Conservation (phyloP, 2,797 vertebrate species). For the Podargus strigoides region DNA sequence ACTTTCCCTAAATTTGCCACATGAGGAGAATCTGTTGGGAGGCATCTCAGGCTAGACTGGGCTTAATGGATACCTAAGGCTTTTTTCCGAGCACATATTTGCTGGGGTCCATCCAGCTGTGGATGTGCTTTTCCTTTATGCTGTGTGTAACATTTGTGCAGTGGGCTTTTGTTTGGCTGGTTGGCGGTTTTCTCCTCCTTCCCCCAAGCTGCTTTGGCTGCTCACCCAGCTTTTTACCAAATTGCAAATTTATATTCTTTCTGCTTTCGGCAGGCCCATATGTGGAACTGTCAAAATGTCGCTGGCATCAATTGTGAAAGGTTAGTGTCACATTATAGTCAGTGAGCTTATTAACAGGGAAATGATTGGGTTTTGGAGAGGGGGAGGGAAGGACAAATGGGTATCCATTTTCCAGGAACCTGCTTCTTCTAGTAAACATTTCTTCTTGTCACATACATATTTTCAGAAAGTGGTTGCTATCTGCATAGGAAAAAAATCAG, state of each 20-base stretch:
- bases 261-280: conserved; percentile 42
- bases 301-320: conserved; percentile 50
- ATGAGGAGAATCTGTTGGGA: not conserved
- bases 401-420: conserved; percentile 11
- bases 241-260: conserved; percentile 44
- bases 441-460: not conserved
- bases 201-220: conserved; percentile 43
- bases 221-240: conserved; percentile 62
- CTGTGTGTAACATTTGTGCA: conserved; percentile 24
- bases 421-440: not conserved
- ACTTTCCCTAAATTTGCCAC: not conserved
- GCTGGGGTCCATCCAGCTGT: not conserved
- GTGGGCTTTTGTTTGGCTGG: conserved; percentile 35
- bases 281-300: conserved; percentile 63
- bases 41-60: not conserved
- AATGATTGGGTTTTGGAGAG: conserved; percentile 45
- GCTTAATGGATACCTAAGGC: not conserved
- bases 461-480: not conserved
- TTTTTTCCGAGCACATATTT: not conserved
- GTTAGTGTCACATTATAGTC: conserved; percentile 23
- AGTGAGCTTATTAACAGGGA: conserved; percentile 41
- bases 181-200: conserved; percentile 14
- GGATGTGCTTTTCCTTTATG: not conserved
- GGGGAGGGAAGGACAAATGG: conserved; percentile 11
- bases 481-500: not conserved